These are phyloP conservation scores for Drosophila prolongata DNA, from an alignment of 2,888 invertebrate genomes.

Conservation along the genomic window DNA sequence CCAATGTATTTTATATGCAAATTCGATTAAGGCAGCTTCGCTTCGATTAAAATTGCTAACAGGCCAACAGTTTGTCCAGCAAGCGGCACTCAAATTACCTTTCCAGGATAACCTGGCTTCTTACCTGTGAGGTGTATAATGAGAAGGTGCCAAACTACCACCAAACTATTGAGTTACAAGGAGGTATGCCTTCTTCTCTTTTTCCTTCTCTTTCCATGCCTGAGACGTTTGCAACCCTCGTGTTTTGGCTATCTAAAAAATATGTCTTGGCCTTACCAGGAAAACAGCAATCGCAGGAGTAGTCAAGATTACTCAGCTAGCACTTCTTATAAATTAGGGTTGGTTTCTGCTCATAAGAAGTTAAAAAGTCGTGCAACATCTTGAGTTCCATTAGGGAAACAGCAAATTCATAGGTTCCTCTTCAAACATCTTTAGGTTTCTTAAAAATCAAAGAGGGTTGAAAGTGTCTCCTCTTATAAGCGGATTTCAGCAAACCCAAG, in stretches of 20 bases:
- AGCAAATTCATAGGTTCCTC: slow-evolving; percentile 8
- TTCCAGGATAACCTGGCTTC: not conserved
- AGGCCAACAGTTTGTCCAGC: slow-evolving; percentile 55
- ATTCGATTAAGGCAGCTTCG: slow-evolving; percentile 31
- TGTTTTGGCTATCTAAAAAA: slow-evolving; percentile 10
- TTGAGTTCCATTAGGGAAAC: slow-evolving; percentile 24
- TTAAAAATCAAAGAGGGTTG: slow-evolving; percentile 43
- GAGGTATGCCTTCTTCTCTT: not conserved
- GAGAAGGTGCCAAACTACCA: slow-evolving; percentile 35
- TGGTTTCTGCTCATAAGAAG: slow-evolving; percentile 7
- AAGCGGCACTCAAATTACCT: slow-evolving; percentile 11
- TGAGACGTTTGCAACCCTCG: slow-evolving; percentile 24
- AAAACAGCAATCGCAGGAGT: slow-evolving; percentile 37
- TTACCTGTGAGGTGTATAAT: slow-evolving; percentile 7
- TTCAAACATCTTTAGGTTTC: slow-evolving; percentile 5
- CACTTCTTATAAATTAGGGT: slow-evolving; percentile 16
- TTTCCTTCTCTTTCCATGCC: not conserved
- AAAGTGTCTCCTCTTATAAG: slow-evolving; percentile 40
- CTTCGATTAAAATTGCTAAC: slow-evolving; percentile 49
- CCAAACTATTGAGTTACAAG: slow-evolving; percentile 24
- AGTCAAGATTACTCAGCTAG: slow-evolving; percentile 5
- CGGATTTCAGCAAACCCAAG: slow-evolving; percentile 46
- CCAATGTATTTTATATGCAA: slow-evolving; percentile 42
- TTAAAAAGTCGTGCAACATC: slow-evolving; percentile 23
- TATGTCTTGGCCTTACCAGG: slow-evolving; percentile 58